Base-by-base conservation (phyloP, 2,797 vertebrate genomes). In the Tragopan temminckii region DNA sequence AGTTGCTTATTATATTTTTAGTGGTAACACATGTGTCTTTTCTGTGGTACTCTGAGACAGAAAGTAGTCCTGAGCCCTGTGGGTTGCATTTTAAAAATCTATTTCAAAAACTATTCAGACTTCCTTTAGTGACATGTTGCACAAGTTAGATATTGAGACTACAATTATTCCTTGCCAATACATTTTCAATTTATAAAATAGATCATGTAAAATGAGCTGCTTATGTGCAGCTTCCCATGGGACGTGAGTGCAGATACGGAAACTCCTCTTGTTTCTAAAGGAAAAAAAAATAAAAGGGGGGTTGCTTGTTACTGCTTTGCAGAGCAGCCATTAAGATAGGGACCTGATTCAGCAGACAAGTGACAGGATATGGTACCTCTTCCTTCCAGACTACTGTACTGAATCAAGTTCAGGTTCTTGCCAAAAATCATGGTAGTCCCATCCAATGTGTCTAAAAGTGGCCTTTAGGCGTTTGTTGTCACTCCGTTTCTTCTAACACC, bases 111-210 rank as follows among this genome's bases (percentile, higher is more conserved):
- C n/a, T 77, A 52, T 45, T 85, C 43, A 40, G 66, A 20, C 11
- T 72, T 71, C 35, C 20, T 76, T 71, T 66, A 50, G 55, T 36
- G 29, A 57, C 36, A 33, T 25, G 12, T 7, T 50, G 59, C 35
- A 50, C 29, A 69, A 80, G 23, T 88, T 68, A 76, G 25, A 79
- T 58, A 15, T 76, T 55, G 72, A 63, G 72, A 75, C 36, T 74
- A 19, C 40, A 85, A 15, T 85, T 84, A 83, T 53, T 79, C n/a
- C 29, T 46, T 85, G 80, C 29, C 84, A 68, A 77, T 85, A 74
- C 2, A 21, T 89, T 89, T 92, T 89, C 71, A 77, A 52, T 86
- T 83, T 61, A 79, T 85, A 74, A 89, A 95, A 91, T 23, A 70
- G 63, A 77, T 64, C 67, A 89, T 84, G 24, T 42, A 87, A 77